These are phyloP conservation scores for Galagoides demidoff DNA, from an alignment of 2,797 vertebrate genomes.

Conservation along the genomic window DNA sequence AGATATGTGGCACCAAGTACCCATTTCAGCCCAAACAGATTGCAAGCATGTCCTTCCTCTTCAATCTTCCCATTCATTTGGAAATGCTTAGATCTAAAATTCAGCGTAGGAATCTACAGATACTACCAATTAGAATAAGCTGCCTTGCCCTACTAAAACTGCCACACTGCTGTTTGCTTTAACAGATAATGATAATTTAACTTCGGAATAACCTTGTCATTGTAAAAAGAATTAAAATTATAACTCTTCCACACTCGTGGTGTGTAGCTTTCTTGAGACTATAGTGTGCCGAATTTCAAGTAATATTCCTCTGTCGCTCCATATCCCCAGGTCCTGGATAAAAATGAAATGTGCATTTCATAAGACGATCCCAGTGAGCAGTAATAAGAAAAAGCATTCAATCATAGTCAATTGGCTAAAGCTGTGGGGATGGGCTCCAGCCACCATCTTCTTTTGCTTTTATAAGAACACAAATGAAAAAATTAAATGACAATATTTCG, in stretches of 20 bases:
- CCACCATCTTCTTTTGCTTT: slow-evolving; percentile 26
- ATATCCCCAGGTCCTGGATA: slow-evolving; percentile 75
- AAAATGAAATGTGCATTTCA: slow-evolving; percentile 82
- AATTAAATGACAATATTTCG: slow-evolving; percentile 60
- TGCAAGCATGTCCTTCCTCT: slow-evolving; percentile 27
- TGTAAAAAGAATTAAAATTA: slow-evolving; percentile 82
- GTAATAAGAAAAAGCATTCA: slow-evolving; percentile 76
- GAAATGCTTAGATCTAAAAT: slow-evolving; percentile 61
- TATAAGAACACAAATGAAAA: slow-evolving; percentile 59
- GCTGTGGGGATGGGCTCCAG: slow-evolving; percentile 56
- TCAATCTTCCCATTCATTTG: slow-evolving; percentile 62
- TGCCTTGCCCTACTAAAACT: not conserved
- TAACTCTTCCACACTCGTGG: slow-evolving; percentile 71
- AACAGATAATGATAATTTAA: slow-evolving; percentile 71
- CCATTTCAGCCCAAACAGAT: slow-evolving; percentile 29
- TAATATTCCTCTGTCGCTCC: slow-evolving; percentile 64
- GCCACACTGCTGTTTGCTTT: slow-evolving; percentile 37
- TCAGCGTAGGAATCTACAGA: slow-evolving; percentile 50
- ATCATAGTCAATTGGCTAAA: slow-evolving; percentile 77
- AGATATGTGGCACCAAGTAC: slow-evolving; percentile 21
- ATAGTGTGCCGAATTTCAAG: slow-evolving; percentile 57
- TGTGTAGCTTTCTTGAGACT: slow-evolving; percentile 36
- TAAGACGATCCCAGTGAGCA: slow-evolving; percentile 71
- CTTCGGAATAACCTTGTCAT: slow-evolving; percentile 70
- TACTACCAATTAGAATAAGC: slow-evolving; percentile 75